A percentile compares a stretch with the other conserved stretches of the same genome.
phyloP scores from a whole-genome alignment of 2,888 invertebrate genomes.

The Hyppa rectilinea region DNA sequence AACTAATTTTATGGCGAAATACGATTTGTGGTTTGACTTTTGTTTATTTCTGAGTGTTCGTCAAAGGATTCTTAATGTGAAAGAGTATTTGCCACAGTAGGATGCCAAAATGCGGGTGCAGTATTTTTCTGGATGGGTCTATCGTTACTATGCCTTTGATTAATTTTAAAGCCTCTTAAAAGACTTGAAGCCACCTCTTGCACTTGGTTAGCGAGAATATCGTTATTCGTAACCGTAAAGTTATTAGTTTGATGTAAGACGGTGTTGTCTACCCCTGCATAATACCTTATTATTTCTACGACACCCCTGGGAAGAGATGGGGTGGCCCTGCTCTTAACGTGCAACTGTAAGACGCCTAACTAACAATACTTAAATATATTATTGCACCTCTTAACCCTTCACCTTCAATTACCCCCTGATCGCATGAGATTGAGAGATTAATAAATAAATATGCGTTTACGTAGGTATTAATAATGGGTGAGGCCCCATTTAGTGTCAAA shows the following conservation, averaged over 20 bases:
- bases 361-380: constrained; percentile 51
- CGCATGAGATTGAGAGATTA: constrained; percentile 44
- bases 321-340: constrained; percentile 46
- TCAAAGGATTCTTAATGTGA: constrained; percentile 16
- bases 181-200: neutral
- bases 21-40: constrained; percentile 58
- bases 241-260: constrained; percentile 48
- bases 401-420: constrained; percentile 38
- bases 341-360: constrained; percentile 21
- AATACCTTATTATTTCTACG: constrained; percentile 61
- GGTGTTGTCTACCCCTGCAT: constrained; percentile 48
- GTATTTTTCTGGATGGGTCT: neutral
- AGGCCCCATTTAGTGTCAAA: constrained; percentile 38
- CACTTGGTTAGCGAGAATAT: constrained; percentile 22
- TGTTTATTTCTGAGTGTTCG: constrained; percentile 33
- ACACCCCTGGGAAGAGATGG: constrained; percentile 51
- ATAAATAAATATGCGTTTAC: constrained; percentile 41
- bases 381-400: constrained; percentile 48
- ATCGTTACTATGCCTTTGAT: neutral
- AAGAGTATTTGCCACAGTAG: too few relatives aligned
- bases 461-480: constrained; percentile 11
- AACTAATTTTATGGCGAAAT: constrained; percentile 61
- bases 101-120: constrained; percentile 7
- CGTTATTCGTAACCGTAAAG: constrained; percentile 33
- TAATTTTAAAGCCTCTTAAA: neutral